Evolutionary conservation across 2,888 invertebrate genomes (phyloP), one percentile per base, ranked within the genome.

Genomic region (Epistrophella euchroma): DNA sequence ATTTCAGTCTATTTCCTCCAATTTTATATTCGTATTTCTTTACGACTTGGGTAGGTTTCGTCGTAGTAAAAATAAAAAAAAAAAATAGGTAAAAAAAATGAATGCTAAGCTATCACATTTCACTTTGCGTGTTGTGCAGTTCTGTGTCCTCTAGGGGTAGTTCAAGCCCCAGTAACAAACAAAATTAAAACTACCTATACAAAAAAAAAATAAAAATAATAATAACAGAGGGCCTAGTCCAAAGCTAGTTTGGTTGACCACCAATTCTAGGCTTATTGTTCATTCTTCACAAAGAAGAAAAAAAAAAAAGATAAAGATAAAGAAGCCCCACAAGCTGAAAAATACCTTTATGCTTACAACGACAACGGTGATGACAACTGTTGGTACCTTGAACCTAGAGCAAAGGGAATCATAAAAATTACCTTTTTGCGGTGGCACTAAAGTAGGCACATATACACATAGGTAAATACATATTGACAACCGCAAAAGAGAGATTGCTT

Each of bases 371-470:
- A 68, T 62, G 75, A 81, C 62, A 75, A 80, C 58, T 60, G 72
- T 68, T 52, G 71, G 76, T 85, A 37, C 75, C 80, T 80, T 80
- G 81, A 85, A 77, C 85, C 81, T 72, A 77, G 37, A 37, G 52
- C 70, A 22, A 45, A 62, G 78, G 74, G 70, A 78, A 66, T 62
- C 32, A 58, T 28, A 73, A 79, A 72, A 60, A 68, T 80, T 62
- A 35, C 47, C 47, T 55, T 40, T 28, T 37, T 56, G 77, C 37
- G 68, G 58, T 66, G 70, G 72, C 55, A 74, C 4, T 56, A 28
- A 56, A 32, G 25, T 43, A 64, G 9, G 4, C 35, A 47, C 19
- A 9, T 35, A 13, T 13, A 4, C 13, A 62, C 19, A 13, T 22
- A 47, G 0, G 0, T 11, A 50, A 13, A n/a, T 9, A 47, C 4